Conservation (phyloP, 2,797 vertebrate species). For the Falco novaeseelandiae region DNA sequence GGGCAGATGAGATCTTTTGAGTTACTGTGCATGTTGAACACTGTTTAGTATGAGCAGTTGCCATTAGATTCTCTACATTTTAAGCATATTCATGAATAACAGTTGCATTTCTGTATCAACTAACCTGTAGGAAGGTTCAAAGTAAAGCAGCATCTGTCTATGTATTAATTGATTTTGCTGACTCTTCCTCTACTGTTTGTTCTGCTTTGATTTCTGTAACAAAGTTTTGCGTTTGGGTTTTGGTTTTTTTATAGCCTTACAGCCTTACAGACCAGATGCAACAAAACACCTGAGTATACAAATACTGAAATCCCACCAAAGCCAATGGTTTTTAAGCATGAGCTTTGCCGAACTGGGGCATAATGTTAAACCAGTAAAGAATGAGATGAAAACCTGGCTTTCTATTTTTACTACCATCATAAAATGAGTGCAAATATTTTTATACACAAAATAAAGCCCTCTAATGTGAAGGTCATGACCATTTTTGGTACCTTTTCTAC, state of each 20-base stretch:
- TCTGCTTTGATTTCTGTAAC: neutral
- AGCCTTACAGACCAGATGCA: neutral
- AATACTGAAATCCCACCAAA: neutral
- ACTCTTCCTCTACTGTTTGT: neutral
- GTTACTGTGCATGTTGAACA: neutral
- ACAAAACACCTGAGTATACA: neutral
- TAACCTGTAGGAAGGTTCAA: neutral
- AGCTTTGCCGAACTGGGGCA: neutral
- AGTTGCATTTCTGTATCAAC: neutral
- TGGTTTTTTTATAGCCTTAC: neutral
- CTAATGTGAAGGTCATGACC: neutral
- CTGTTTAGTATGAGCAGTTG: neutral
- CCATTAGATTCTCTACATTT: neutral
- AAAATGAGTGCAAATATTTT: neutral
- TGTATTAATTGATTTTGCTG: neutral
- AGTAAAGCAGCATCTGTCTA: neutral
- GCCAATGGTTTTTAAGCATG: neutral
- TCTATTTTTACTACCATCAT: neutral
- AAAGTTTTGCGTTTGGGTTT: neutral
- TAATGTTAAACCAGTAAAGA: neutral
- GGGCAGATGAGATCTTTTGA: neutral
- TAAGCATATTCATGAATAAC: neutral
- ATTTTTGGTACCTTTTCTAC: neutral
- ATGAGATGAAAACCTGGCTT: neutral
- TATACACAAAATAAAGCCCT: neutral